Base-by-base conservation (phyloP, 2,113 vertebrate species). In the Toxotes jaculatrix region DNA sequence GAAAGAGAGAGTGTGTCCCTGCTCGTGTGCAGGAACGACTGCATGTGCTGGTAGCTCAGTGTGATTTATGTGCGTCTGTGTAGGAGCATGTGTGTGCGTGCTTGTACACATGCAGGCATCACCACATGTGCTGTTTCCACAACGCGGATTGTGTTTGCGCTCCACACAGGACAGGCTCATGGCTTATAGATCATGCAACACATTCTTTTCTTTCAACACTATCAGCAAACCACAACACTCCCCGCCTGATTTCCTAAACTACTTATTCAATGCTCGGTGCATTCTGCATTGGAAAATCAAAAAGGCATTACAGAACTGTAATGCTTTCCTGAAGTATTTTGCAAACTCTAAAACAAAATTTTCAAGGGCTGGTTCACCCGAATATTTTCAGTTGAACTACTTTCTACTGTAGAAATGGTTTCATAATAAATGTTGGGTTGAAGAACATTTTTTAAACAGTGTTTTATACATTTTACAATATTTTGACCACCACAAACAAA, bases 201-300 rank as follows among this genome's bases (percentile, higher is more conserved):
- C 79, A 73, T 85, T 85, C 82, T 88, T 74, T 77, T 88, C 86
- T 86, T 86, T 89, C 86, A 92, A 62, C 86, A 64, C 85, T 59
- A 85, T 86, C 81, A 78, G 81, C 68, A 59, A 83, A 80, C 65
- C 80, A 47, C 74, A 78, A 82, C 82, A 77, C 77, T 79, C 80
- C 60, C 40, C 1, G 70, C 16, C 71, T 66, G 55, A 74, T 83
- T 81, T 82, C 72, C 79, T 62, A 73, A 78, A 84, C 69, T 55
- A 78, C 66, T 83, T 77, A 83, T 81, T 80, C 78, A 71, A 77
- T n/a, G 23, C 67, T 51, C 61, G n/a, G 62, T 51, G 23, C 74
- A 67, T 57, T 63, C 64, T 74, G 59, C 47, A 32, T 40, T 32
- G 73, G 42, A 74, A 83, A 77, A 69, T 69, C 67, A 63, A 60